Percentiles rank a stretch among this genome's conserved stretches.
These are phyloP conservation scores for Hypomesus transpacificus DNA, from an alignment of 2,113 vertebrate species.

Conservation along the genomic window DNA sequence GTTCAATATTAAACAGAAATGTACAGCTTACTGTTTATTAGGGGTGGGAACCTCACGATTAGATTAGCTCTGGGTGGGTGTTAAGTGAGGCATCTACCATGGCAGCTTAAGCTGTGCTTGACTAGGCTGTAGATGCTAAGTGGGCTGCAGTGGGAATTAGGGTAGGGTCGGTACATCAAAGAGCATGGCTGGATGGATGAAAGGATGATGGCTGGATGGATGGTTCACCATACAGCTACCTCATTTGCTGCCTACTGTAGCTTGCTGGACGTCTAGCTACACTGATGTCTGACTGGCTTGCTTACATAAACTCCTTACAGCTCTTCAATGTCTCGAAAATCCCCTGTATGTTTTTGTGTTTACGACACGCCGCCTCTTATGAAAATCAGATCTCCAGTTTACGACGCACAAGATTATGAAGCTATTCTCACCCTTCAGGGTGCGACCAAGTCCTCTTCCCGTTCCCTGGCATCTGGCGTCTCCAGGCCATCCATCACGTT, in stretches of 20 bases:
- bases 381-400: background rate
- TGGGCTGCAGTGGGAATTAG: constrained; percentile 13
- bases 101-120: constrained; percentile 9
- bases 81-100: constrained; percentile 6
- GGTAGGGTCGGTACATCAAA: no score
- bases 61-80: background rate
- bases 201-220: background rate
- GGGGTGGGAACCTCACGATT: no score
- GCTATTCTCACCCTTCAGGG: constrained; percentile 27
- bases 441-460: constrained; percentile 23
- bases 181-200: background rate
- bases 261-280: background rate
- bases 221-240: constrained; percentile 25
- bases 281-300: background rate
- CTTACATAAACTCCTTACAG: constrained; percentile 8
- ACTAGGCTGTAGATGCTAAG: constrained; percentile 2
- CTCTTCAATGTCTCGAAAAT: constrained; percentile 25
- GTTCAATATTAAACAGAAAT: no score
- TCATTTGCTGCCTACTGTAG: constrained; percentile 1
- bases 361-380: constrained; percentile 25
- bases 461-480: constrained; percentile 36
- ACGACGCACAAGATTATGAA: constrained; percentile 38
- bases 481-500: constrained; percentile 63
- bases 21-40: no score
- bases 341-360: constrained; percentile 35